Base-by-base conservation (phyloP, 2,113 vertebrate species). In the Semnornis frantzii region DNA sequence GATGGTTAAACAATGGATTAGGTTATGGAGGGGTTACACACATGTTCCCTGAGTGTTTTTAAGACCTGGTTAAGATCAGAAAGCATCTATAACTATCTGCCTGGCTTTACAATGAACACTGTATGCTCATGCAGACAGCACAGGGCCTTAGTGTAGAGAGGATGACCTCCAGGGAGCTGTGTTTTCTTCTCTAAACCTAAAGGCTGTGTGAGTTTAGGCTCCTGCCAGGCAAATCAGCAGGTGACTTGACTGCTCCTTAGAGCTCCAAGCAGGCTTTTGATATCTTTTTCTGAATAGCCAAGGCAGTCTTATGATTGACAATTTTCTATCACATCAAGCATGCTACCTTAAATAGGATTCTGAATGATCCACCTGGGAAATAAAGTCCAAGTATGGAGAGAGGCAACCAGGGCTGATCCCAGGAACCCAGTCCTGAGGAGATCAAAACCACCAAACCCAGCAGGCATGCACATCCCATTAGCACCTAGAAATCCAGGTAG, bases 211-310 rank as follows among this genome's bases (percentile, higher is more conserved):
- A 94, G 65, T 89, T 94, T 42, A 91, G 69, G 81, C 54, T 82
- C 91, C 94, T 81, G 89, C 87, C 93, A 83, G 73, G 87, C 50
- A 4, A 78, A 90, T 25, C 95, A 95, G 87, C 93, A 92, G 91
- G 91, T 90, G 82, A 93, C 54, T 24, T 34, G 48, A 77, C 93
- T 93, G 93, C 80, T 96, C 87, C 91, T 95, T 52, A 72, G 89
- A 95, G 93, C 79, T 88, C 87, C 72, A 62, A 77, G 66, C 30
- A 72, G 76, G 73, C 87, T 92, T 96, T 86, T 94, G 94, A 93
- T 93, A 88, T 69, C 94, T 88, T 95, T 65, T 75, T 28, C 85
- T 90, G 74, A 95, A 92, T 15, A 84, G 83, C 81, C 59, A 57
- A 84, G 87, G 82, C 88, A 85, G 85, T 16, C 87, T 24, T 42